Conservation (phyloP, 2,113 vertebrate genomes). For the Casuarius casuarius region DNA sequence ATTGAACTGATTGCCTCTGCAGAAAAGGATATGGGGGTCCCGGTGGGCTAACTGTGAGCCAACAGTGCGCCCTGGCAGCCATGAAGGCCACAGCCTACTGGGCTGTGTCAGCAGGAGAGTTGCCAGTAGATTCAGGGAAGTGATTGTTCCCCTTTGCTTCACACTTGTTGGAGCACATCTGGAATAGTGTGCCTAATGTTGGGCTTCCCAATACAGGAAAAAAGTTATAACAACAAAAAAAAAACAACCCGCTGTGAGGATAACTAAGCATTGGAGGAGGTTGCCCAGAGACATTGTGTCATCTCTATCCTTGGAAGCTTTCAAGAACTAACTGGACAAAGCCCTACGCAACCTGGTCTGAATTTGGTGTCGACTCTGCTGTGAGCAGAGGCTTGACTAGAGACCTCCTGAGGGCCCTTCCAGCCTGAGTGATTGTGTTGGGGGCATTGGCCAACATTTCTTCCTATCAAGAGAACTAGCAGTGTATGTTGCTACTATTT, state of each 20-base stretch:
- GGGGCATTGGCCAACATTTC: neutral
- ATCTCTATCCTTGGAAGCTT: neutral
- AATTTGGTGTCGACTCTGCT: neutral
- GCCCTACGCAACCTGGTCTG: neutral
- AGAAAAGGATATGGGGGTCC: neutral
- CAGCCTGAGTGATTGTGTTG: neutral
- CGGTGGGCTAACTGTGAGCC: fast-evolving
- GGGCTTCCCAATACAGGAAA: neutral
- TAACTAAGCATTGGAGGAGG: neutral
- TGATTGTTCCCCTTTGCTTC: neutral
- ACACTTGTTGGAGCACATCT: neutral
- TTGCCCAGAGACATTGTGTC: neutral
- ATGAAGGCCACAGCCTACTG: neutral
- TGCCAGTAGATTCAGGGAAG: neutral
- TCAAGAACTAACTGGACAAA: neutral
- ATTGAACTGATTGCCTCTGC: no score
- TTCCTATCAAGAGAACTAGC: neutral
- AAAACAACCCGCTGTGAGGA: neutral
- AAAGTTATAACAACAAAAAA: neutral
- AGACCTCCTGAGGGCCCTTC: neutral
- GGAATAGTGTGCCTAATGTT: neutral
- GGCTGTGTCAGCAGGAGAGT: neutral
- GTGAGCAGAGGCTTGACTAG: neutral
- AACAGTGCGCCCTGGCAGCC: no score
- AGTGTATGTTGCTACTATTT: neutral